Conservation (phyloP, 2,113 vertebrate species). For the Odontophorus gujanensis region DNA sequence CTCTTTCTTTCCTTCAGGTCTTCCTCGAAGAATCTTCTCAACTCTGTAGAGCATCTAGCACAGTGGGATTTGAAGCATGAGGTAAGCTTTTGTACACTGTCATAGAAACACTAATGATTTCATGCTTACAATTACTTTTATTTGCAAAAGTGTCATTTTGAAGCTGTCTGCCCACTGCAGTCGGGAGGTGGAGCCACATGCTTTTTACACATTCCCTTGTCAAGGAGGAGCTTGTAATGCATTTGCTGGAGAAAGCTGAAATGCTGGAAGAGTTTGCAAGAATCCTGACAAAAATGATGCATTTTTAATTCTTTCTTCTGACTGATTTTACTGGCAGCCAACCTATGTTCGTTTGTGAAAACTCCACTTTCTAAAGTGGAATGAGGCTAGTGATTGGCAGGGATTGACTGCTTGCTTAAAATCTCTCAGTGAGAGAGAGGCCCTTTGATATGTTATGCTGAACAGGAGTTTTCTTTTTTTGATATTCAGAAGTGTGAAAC, state of each 20-base stretch:
- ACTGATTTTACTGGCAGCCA: neutral
- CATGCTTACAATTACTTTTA: neutral
- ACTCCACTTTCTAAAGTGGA: neutral
- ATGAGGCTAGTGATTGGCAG: neutral
- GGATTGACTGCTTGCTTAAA: neutral
- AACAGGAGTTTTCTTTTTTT: neutral
- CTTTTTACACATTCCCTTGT: neutral
- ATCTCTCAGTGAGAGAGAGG: neutral
- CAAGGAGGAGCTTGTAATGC: neutral
- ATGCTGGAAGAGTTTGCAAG: neutral
- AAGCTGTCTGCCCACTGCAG: neutral
- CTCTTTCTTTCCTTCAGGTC: neutral
- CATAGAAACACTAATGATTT: neutral
- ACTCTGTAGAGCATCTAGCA: neutral
- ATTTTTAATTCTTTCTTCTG: neutral
- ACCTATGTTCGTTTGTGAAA: neutral
- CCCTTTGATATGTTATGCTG: neutral
- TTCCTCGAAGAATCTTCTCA: neutral
- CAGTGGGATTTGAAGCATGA: neutral
- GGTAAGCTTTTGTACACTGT: neutral
- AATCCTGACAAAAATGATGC: neutral
- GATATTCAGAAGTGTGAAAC: slow-evolving; percentile 11
- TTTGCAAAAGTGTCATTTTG: neutral
- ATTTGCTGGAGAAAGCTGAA: neutral
- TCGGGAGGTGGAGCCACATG: neutral